Evolutionary conservation across 2,888 invertebrate genomes (phyloP).

Genomic region (Lampropteryx suffumata): DNA sequence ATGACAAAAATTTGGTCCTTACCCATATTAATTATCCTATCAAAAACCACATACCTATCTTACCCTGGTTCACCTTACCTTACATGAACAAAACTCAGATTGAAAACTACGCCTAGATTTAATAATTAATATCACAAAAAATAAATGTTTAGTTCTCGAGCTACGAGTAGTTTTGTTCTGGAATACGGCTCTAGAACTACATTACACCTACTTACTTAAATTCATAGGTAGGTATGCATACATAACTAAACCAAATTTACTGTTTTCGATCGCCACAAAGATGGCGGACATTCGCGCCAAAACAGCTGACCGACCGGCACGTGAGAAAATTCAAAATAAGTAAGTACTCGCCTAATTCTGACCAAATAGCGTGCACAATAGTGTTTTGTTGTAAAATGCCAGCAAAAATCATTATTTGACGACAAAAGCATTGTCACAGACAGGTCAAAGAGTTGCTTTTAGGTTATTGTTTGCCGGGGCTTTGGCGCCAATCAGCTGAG

Average conservation of each 20-base stretch:
- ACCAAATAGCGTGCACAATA: constrained; percentile 11
- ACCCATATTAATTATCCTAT: too few species aligned
- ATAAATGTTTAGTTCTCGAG: too few species aligned
- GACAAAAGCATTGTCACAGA: constrained; percentile 10
- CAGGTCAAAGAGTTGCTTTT: constrained; percentile 21
- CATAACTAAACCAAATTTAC: constrained; percentile 1
- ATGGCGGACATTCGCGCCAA: constrained; percentile 23
- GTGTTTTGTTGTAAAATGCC: constrained; percentile 10
- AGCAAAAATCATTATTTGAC: constrained; percentile 18
- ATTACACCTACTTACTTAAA: too few species aligned
- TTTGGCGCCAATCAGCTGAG: constrained; percentile 39
- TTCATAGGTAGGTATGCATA: neutral
- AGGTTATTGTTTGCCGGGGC: constrained; percentile 24
- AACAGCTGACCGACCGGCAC: constrained; percentile 24
- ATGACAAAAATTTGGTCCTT: too few species aligned
- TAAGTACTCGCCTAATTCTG: neutral
- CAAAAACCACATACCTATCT: too few species aligned
- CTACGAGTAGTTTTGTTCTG: too few species aligned
- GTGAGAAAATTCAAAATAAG: constrained; percentile 18
- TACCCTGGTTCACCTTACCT: too few species aligned
- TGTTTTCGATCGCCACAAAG: constrained; percentile 4
- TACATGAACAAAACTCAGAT: too few species aligned
- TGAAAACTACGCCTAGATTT: too few species aligned
- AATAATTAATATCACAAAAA: too few species aligned
- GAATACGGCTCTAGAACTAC: too few species aligned